Evolutionary conservation across 2,888 invertebrate species (phyloP).

Genomic region (Ceraclea dissimilis): DNA sequence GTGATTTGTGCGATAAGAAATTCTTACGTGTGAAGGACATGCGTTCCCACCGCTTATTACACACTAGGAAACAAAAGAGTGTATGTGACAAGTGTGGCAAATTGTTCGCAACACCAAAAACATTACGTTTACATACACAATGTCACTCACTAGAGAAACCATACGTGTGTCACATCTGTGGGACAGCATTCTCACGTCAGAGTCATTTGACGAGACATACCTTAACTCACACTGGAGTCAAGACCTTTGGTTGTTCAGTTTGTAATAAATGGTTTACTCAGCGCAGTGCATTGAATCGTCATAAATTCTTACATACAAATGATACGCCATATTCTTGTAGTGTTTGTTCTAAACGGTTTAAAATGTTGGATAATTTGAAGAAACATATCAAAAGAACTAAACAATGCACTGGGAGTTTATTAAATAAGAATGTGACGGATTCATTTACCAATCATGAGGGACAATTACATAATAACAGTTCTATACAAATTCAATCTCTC

Average conservation of each 20-base stretch:
- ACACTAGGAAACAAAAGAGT: not conserved
- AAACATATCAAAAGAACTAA: constrained; percentile 2
- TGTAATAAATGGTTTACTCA: constrained; percentile 3
- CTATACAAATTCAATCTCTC: too few species aligned
- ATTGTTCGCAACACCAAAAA: not conserved
- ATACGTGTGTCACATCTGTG: not conserved
- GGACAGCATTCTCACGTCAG: not conserved
- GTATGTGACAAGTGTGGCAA: constrained; percentile 4
- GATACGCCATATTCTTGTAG: not conserved
- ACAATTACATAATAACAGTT: too few species aligned
- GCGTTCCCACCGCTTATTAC: not conserved
- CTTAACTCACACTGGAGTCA: not conserved
- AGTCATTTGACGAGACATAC: not conserved
- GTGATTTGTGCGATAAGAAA: not conserved
- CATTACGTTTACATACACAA: not conserved
- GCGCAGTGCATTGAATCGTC: not conserved
- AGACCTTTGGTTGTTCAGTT: not conserved
- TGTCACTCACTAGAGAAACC: not conserved
- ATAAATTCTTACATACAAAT: not conserved
- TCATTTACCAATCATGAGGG: too few species aligned
- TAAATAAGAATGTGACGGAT: too few species aligned
- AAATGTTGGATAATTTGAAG: not conserved
- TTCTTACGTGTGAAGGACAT: not conserved
- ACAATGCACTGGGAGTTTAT: too few species aligned
- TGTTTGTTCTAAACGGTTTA: not conserved